Percentiles rank a stretch among this genome's conserved stretches.
phyloP scores from a whole-genome alignment of 2,113 vertebrate species.

The Passerina amoena region DNA sequence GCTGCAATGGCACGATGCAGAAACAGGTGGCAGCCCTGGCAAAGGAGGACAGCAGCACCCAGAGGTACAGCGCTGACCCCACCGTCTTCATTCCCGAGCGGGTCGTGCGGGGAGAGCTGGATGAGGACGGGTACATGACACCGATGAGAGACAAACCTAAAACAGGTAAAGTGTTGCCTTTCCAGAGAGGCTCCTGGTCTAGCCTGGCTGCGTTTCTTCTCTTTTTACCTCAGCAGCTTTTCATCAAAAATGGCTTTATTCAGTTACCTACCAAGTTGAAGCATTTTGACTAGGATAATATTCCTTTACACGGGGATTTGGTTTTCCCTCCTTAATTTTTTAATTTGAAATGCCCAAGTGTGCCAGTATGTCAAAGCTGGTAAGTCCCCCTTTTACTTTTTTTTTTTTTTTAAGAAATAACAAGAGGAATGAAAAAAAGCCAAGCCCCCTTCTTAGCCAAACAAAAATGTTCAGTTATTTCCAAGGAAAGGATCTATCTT shows the following conservation, averaged over 20 bases:
- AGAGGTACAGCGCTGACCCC: slow-evolving; percentile 94
- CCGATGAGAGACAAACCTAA: slow-evolving; percentile 91
- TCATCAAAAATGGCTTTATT: neutral
- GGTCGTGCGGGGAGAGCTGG: slow-evolving; percentile 78
- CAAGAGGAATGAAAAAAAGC: neutral
- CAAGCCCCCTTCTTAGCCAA: neutral
- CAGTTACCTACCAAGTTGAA: neutral
- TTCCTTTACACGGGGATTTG: neutral
- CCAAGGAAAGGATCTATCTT: neutral
- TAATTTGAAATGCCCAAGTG: neutral
- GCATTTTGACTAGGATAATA: neutral
- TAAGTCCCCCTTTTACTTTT: neutral
- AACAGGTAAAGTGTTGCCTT: slow-evolving; percentile 78
- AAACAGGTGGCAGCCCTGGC: slow-evolving; percentile 78
- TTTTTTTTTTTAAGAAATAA: neutral
- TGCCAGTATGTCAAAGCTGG: neutral
- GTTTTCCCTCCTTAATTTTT: neutral
- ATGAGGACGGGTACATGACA: slow-evolving; percentile 93
- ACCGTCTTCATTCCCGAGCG: slow-evolving; percentile 88
- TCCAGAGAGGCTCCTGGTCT: neutral
- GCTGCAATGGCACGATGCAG: slow-evolving; percentile 90
- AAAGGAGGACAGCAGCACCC: slow-evolving; percentile 85
- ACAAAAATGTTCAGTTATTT: neutral
- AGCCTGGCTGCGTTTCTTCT: neutral
- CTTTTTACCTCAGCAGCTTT: neutral